phyloP scores from a whole-genome alignment of 2,888 invertebrate species.

The Cyclophora albipunctata region DNA sequence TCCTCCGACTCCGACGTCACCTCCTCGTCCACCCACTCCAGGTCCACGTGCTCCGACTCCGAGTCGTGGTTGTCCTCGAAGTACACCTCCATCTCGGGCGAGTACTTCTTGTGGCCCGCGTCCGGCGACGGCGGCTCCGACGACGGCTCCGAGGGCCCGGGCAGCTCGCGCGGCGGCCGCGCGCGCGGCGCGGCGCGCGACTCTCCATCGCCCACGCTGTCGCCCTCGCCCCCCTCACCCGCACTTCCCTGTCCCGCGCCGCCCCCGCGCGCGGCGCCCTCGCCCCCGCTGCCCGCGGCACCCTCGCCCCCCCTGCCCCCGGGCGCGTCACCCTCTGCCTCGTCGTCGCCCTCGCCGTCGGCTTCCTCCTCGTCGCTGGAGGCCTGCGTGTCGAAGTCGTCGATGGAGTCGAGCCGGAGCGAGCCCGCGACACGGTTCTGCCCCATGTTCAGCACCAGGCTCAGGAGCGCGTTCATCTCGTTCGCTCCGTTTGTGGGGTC shows the following conservation, averaged over 20 bases:
- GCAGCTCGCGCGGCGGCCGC: constrained; percentile 4
- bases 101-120: background rate
- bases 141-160: constrained; percentile 2
- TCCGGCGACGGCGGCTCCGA: background rate
- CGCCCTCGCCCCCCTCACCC: constrained; percentile 10
- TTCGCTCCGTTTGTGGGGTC: constrained; percentile 52
- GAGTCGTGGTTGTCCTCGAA: constrained; percentile 21
- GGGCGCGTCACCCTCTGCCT: constrained; percentile 6
- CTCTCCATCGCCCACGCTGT: constrained; percentile 4
- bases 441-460: constrained; percentile 64
- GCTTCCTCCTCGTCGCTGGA: constrained; percentile 24
- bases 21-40: constrained; percentile 17
- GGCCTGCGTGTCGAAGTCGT: constrained; percentile 23
- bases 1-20: background rate
- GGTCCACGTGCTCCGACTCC: constrained; percentile 17
- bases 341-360: constrained; percentile 6
- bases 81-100: constrained; percentile 25
- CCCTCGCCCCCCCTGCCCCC: constrained; percentile 10
- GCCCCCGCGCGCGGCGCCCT: constrained; percentile 1
- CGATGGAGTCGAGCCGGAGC: constrained; percentile 44
- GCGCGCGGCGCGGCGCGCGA: constrained; percentile 4
- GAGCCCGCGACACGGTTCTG: constrained; percentile 60
- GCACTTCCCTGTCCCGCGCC: constrained; percentile 1
- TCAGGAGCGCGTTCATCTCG: constrained; percentile 69
- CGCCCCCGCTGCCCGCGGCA: constrained; percentile 1